Conservation (phyloP, 2,113 vertebrate genomes). For the Nipponia nippon region DNA sequence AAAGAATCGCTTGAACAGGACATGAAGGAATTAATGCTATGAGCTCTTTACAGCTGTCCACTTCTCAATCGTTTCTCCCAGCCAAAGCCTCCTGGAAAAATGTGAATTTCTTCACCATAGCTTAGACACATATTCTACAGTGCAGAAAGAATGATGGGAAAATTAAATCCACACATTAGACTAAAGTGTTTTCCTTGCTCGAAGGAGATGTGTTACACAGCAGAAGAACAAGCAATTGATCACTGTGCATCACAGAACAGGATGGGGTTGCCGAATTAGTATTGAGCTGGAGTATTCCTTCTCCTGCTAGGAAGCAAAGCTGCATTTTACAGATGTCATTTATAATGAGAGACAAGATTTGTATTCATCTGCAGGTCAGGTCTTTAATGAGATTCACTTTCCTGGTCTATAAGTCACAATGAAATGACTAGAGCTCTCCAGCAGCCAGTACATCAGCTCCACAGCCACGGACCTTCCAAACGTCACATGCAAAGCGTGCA, state of each 20-base stretch:
- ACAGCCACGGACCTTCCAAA: not conserved
- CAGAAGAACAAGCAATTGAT: not conserved
- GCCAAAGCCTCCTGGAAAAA: not conserved
- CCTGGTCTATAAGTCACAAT: not conserved
- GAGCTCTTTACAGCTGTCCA: not conserved
- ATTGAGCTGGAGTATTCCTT: not conserved
- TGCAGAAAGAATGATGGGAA: conserved; percentile 2
- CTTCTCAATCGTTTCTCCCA: not conserved
- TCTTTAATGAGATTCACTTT: conserved; percentile 1
- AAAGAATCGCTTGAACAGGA: not conserved
- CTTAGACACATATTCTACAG: not conserved
- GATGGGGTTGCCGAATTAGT: conserved; percentile 14
- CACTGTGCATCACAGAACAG: not conserved
- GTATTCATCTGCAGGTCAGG: not conserved
- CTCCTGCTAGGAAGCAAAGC: not conserved
- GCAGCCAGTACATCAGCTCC: not conserved
- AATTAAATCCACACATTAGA: conserved; percentile 16
- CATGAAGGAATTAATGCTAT: not conserved
- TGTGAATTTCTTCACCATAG: not conserved
- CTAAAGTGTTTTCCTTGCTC: not conserved
- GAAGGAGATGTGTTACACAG: not conserved
- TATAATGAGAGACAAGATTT: not conserved
- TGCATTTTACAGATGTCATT: not conserved
- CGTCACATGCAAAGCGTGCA: not conserved
- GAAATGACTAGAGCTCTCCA: not conserved